Conservation (phyloP, 2,113 vertebrate genomes). For the Scytalopus superciliaris region DNA sequence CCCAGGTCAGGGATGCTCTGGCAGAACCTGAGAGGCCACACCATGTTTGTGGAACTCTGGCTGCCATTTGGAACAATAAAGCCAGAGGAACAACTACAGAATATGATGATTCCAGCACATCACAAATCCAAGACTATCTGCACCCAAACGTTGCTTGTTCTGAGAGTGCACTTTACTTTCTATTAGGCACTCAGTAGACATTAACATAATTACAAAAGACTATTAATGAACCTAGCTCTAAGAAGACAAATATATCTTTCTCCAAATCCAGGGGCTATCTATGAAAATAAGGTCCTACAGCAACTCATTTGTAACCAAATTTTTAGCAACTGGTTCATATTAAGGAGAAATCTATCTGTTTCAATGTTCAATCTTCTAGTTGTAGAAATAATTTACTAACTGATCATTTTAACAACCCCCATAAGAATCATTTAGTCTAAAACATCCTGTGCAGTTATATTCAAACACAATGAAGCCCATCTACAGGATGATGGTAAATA, state of each 20-base stretch:
- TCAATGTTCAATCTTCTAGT: neutral
- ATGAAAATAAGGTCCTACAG: neutral
- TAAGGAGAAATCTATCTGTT: neutral
- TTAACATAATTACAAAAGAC: neutral
- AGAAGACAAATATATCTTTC: neutral
- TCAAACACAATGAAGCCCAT: neutral
- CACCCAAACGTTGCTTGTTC: neutral
- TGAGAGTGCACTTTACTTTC: neutral
- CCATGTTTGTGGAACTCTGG: neutral
- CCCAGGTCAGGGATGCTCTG: neutral
- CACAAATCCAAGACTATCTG: rapidly evolving
- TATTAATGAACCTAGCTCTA: neutral
- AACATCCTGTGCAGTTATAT: neutral
- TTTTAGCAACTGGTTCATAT: neutral
- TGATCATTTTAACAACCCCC: neutral
- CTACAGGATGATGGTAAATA: neutral
- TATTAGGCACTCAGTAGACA: neutral
- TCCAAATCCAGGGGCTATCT: neutral
- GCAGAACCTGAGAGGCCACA: neutral
- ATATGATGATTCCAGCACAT: rapidly evolving
- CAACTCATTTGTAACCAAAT: neutral
- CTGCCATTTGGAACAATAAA: neutral
- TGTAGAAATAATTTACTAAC: neutral
- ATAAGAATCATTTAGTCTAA: neutral
- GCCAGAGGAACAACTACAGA: neutral